Evolutionary conservation across 2,888 invertebrate species (phyloP), one percentile per base, ranked within the genome.

Genomic region (Keiferia lycopersicella): DNA sequence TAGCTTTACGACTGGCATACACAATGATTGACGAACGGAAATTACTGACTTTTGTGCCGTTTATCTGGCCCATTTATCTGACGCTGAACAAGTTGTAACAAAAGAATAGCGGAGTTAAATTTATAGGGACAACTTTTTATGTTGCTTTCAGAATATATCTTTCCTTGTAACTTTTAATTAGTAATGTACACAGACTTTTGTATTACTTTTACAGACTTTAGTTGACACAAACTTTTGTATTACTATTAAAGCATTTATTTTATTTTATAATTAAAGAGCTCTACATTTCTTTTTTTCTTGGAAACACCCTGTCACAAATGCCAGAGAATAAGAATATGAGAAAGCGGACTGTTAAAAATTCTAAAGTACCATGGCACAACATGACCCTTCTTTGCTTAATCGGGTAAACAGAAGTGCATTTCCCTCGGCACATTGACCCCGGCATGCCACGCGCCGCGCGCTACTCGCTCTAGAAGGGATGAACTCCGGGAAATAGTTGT

Each of bases 11-110:
- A 39, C 56, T 38, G 39, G 34, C 26, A 26, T 34, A 34, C 59
- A 39, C 30, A 16, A 57, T 67, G 65, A 67, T 67, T 65, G 65
- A 67, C 57, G 51, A 60, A 14, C 64, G 68, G 67, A 69, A 68
- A 68, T 69, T 65, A 64, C 63, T 39, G 51, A 26, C 53, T 66
- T 67, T 59, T 58, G 59, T 53, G 22, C 26, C 16, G 50, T 56
- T 63, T 62, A 59, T 48, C 59, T 53, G 38, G 41, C 34, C 62
- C 62, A 62, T 62, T 62, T 61, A 62, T 65, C 67, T 65, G 57
- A 61, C 53, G 26, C n/a, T 41, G 45, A 60, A 60, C 20, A 60
- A 60, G 45, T 60, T 50, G 59, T n/a, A 56, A 59, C 22, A 61
- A 63, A 50, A 51, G 53, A 45, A 39, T n/a, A n/a, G n/a, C 26